Conservation (phyloP, 2,113 vertebrate genomes). For the Sebastes schlegelii region DNA sequence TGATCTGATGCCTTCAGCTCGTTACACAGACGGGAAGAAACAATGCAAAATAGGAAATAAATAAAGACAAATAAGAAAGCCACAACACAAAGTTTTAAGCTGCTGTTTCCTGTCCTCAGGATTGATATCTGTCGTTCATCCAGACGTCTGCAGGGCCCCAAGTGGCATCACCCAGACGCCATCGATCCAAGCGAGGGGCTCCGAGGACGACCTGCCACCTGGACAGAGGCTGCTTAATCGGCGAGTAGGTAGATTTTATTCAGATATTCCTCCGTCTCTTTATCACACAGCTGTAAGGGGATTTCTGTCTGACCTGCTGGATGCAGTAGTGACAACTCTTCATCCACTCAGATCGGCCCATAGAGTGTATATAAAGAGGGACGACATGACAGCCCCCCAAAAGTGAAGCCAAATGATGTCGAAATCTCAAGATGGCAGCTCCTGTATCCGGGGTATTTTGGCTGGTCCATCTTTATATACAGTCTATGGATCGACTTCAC, state of each 20-base stretch:
- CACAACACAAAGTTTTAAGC: neutral
- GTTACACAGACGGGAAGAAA: neutral
- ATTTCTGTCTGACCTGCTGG: neutral
- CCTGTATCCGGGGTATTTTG: too few species aligned
- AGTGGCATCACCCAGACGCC: neutral
- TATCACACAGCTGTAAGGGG: neutral
- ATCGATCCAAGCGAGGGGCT: slow-evolving; percentile 4
- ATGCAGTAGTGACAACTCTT: neutral
- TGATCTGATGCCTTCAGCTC: slow-evolving; percentile 2
- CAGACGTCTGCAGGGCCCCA: neutral
- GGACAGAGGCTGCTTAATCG: neutral
- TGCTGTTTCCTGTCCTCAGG: neutral
- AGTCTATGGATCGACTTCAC: neutral
- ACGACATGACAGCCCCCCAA: too few species aligned
- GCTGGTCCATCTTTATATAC: too few species aligned
- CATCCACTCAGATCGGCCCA: neutral
- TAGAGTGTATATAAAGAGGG: too few species aligned
- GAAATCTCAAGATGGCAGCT: too few species aligned
- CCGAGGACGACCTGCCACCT: slow-evolving; percentile 7
- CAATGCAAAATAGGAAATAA: neutral
- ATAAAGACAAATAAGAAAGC: slow-evolving; percentile 5
- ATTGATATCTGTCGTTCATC: slow-evolving; percentile 16
- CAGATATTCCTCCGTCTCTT: neutral
- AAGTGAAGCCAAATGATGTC: too few species aligned
- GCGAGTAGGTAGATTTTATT: neutral